Evolutionary conservation across 2,113 vertebrate genomes (phyloP), one percentile per base, ranked within the genome.

Genomic region (Orycteropus afer): DNA sequence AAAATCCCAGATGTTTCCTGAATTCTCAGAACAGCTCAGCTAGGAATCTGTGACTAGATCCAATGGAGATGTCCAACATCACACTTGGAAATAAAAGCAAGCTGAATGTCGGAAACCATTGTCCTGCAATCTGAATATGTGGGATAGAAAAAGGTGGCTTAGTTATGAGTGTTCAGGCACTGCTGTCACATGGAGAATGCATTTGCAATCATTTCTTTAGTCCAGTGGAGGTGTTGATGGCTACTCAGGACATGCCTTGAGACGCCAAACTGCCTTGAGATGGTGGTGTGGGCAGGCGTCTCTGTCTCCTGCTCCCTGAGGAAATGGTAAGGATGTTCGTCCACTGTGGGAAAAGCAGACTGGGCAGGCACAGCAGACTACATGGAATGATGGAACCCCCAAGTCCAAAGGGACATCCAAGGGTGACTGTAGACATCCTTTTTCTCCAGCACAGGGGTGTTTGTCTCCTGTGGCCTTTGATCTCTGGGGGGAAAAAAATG

Each of bases 221-320:
- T 37, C 57, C 37, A n/a, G 18, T 6, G 6, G 40, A 79, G 51
- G 34, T 47, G 6, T 17, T 0, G 0, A 40, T 47, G 42, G 23
- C 63, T 57, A 88, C 86, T 69, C 2, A 1, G 78, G 69, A 78
- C 32, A 2, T 0, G 0, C 15, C n/a, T n/a, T n/a, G n/a, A n/a
- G n/a, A n/a, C n/a, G 34, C 86, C 53, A 14, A 0, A 82, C 71
- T 80, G 45, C 22, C n/a, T 91, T 55, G 61, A 88, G 61, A 57
- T 79, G 10, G 32, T 3, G 13, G 14, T 51, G 8, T 51, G 77
- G 49, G 49, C 78, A 55, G 80, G 80, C 23, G 34, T 29, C 34
- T 57, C 12, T 8, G 7, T 20, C 1, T 4, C 18, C 12, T 45
- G 0, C 40, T 55, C 5, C 15, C 1, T 45, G 2, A 61, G 49